phyloP scores from a whole-genome alignment of 2,797 vertebrate genomes.

The Tokudaia tokunoshimensis region DNA sequence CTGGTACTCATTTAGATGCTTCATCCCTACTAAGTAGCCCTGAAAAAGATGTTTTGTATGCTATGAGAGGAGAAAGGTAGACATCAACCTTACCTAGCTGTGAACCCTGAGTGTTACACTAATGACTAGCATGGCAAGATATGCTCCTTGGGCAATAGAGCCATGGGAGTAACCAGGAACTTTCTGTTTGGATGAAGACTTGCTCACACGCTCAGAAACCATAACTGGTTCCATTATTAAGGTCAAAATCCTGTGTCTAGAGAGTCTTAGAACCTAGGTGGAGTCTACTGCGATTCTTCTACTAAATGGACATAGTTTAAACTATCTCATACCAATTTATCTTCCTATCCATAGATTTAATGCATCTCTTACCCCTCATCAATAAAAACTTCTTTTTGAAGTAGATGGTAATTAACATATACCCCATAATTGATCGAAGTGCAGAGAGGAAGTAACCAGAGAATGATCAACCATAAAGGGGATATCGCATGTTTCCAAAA shows the following conservation, averaged over 20 bases:
- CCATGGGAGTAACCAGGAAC: not conserved
- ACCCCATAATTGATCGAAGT: not conserved
- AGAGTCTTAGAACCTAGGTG: not conserved
- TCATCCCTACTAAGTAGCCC: not conserved
- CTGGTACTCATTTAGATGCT: not conserved
- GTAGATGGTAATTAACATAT: not conserved
- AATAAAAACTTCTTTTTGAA: not conserved
- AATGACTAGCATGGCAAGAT: not conserved
- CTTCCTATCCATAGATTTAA: not conserved
- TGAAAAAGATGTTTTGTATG: not conserved
- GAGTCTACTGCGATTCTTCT: not conserved
- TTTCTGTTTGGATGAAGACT: not conserved
- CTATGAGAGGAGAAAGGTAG: not conserved
- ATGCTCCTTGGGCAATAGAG: not conserved
- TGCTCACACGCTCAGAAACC: not conserved
- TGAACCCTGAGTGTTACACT: not conserved
- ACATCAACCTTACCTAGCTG: not conserved
- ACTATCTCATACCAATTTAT: not conserved
- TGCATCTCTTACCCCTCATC: no score
- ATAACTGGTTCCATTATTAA: not conserved
- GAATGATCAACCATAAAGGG: not conserved
- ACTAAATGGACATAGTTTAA: not conserved
- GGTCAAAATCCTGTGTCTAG: not conserved
- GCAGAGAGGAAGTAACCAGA: not conserved
- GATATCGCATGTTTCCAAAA: not conserved